These are phyloP conservation scores for Pogona vitticeps DNA, from an alignment of 2,113 vertebrate species.

Conservation along the genomic window DNA sequence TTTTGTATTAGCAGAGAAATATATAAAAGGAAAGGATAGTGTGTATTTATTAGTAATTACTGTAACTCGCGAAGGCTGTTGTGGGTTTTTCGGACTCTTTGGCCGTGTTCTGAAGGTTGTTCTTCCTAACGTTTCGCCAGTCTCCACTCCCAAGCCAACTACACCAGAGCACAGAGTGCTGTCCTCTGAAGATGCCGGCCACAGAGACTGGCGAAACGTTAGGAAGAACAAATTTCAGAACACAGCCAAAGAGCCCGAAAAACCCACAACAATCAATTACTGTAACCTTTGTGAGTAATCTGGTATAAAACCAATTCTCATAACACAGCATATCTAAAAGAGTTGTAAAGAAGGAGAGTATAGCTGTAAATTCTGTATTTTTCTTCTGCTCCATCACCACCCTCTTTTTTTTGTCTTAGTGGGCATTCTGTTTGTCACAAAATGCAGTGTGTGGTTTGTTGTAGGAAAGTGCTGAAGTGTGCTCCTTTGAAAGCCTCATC, in stretches of 20 bases:
- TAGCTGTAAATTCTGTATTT: not conserved
- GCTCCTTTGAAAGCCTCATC: conserved; percentile 31
- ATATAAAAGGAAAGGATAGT: not conserved
- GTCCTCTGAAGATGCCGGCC: too few species aligned
- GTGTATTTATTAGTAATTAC: too few species aligned
- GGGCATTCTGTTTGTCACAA: conserved; percentile 5
- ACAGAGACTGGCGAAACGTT: too few species aligned
- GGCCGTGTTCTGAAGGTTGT: too few species aligned
- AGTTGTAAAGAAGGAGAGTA: conserved; percentile 10
- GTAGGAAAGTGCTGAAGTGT: not conserved
- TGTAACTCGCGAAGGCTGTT: too few species aligned
- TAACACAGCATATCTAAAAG: not conserved
- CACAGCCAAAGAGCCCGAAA: too few species aligned
- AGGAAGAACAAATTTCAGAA: too few species aligned
- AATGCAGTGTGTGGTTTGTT: not conserved
- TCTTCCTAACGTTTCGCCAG: too few species aligned
- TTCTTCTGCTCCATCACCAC: conserved; percentile 14
- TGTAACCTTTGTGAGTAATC: not conserved
- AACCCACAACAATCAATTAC: too few species aligned
- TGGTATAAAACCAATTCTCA: not conserved
- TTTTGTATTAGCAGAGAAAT: accelerated
- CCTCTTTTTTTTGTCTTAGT: not conserved
- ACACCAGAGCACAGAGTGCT: too few species aligned
- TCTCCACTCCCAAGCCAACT: too few species aligned
- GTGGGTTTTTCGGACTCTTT: too few species aligned